Evolutionary conservation across 1,140 invertebrate species (phyloP), one percentile per base, ranked within the genome.

Genomic region (Eueides isabella): DNA sequence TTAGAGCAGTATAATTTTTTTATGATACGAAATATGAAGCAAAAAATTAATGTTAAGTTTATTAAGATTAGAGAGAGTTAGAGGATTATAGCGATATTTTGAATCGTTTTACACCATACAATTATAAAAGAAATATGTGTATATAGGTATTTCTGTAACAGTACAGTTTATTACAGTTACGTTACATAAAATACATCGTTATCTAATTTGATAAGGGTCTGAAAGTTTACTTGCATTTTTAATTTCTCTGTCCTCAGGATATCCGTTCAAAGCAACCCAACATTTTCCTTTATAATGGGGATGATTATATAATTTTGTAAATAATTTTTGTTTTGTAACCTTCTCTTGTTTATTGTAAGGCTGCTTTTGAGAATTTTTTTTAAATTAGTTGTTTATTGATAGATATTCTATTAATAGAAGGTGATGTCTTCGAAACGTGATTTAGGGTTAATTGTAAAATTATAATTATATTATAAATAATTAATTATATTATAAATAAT

Each of bases 251-350:
- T 55, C 44, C 44, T 55, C 44, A 55, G 71, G 75, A 77, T 77
- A 71, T 77, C 71, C 75, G 71, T 23, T 67, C 67, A 71, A 73
- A 77, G 73, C 75, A 64, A 67, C 71, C 68, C 35, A 63, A 71
- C 73, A 71, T 77, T 75, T 71, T 69, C 33, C 68, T 44, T 67
- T 63, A 65, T 71, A 71, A 71, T 35, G 35, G 14, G 35, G 61
- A 67, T 33, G 71, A 65, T 71, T 71, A 62, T 67, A 71, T n/a
- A 62, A 66, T 74, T 70, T 31, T 41, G 28, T 55, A 26, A 55
- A 23, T 23, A 55, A 23, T n/a, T 55, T 11, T 23, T 23, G 44
- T 55, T 55, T 55, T 19, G 2, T 55, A 55, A 23, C 19, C 19
- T 23, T 55, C 3, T 23, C 19, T 55, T 26, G 19, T 23, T 23